Conservation (phyloP, 2,797 vertebrate species). For the Uromys caudimaculatus region DNA sequence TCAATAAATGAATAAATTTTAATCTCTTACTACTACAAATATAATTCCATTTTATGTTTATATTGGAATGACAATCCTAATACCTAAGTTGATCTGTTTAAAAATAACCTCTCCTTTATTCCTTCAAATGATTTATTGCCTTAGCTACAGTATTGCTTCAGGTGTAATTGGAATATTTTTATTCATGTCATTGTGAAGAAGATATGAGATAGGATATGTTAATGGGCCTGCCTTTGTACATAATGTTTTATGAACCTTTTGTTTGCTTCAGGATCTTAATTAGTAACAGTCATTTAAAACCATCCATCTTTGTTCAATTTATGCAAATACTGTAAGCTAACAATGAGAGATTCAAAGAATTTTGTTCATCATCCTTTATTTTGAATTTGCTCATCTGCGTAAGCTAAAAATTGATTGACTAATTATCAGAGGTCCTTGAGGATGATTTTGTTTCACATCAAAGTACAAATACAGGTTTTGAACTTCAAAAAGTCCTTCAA, state of each 20-base stretch:
- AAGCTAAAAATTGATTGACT: conserved; percentile 35
- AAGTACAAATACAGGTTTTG: neutral
- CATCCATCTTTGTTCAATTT: conserved; percentile 84
- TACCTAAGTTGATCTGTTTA: conserved; percentile 78
- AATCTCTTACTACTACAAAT: conserved; percentile 70
- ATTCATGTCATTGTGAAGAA: conserved; percentile 83
- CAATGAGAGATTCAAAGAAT: conserved; percentile 74
- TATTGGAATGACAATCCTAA: conserved; percentile 79
- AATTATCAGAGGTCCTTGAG: conserved; percentile 61
- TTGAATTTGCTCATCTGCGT: conserved; percentile 71
- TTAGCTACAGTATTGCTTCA: conserved; percentile 84
- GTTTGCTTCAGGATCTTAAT: conserved; percentile 86
- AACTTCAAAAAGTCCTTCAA: neutral
- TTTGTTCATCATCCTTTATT: conserved; percentile 77
- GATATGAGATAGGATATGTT: conserved; percentile 83
- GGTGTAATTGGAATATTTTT: conserved; percentile 87
- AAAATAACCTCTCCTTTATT: conserved; percentile 72
- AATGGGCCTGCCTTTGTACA: conserved; percentile 82
- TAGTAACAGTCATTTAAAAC: conserved; percentile 84
- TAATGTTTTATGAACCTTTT: conserved; percentile 84
- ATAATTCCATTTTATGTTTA: conserved; percentile 76
- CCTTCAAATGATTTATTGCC: conserved; percentile 84
- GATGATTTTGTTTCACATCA: neutral
- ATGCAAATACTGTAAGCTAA: conserved; percentile 85
- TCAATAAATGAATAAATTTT: conserved; percentile 71